phyloP scores from a whole-genome alignment of 2,888 invertebrate species.

The Apodemia hepburni region DNA sequence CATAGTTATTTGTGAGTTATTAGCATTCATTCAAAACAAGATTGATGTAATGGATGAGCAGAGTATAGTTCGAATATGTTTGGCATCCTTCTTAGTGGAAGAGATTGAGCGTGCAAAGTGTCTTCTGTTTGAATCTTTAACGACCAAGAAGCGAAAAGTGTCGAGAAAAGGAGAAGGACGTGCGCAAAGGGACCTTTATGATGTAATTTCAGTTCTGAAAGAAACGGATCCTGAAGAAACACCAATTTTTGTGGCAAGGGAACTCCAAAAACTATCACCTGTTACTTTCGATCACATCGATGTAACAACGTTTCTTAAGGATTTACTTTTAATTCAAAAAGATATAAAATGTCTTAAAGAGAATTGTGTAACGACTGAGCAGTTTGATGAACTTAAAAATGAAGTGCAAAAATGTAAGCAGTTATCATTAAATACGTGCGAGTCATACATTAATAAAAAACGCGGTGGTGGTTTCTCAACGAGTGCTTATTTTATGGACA shows the following conservation, averaged over 20 bases:
- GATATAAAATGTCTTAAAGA: conserved; percentile 3
- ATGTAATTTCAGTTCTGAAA: conserved; percentile 17
- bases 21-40: neutral
- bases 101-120: neutral
- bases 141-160: conserved; percentile 14
- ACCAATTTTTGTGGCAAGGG: conserved; percentile 19
- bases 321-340: conserved; percentile 9
- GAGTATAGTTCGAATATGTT: neutral
- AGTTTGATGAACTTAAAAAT: neutral
- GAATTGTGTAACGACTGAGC: neutral
- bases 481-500: neutral
- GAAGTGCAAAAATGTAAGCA: neutral
- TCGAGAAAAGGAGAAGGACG: conserved; percentile 20
- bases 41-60: neutral
- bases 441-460: neutral
- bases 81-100: neutral
- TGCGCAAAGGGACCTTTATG: neutral
- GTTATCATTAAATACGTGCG: neutral
- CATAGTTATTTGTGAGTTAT: no score
- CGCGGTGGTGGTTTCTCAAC: neutral
- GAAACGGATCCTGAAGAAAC: conserved; percentile 18
- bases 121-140: conserved; percentile 24
- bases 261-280: conserved; percentile 23
- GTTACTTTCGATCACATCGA: conserved; percentile 23
- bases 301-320: conserved; percentile 21